Evolutionary conservation across 2,888 invertebrate species (phyloP), one percentile per base, ranked within the genome.

Genomic region (Lochmaea capreae): DNA sequence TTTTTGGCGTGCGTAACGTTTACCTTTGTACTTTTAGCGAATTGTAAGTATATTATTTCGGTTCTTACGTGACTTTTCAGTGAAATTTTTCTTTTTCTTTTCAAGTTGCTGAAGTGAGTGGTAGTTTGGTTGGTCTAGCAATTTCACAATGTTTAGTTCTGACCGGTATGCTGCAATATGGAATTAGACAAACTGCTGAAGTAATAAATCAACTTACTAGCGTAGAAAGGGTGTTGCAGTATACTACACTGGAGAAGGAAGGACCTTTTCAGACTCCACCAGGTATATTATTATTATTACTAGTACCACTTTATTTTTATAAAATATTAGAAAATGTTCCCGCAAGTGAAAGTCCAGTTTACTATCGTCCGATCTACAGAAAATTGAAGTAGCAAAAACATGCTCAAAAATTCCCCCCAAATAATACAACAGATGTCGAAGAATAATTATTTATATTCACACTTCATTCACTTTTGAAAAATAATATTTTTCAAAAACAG

Each of bases 181-280:
- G 94, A 4, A 92, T 95, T 81, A 89, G 94, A 75, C 94, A 95
- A 85, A 91, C 93, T 49, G 93, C 95, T 0, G 95, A 95, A 84
- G 91, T 92, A 22, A 89, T 92, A 65, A 92, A 92, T 14, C 92
- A 93, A 81, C 92, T 94, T 91, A 93, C 92, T 2, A 92, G 93
- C 67, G 95, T 96, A 0, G 96, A 96, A 85, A 89, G 96, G 42
- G 77, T 82, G 18, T 72, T 94, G 52, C 94, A 96, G 83, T 96
- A 95, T 85, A 92, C 93, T 1, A 88, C 91, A 14, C 85, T 96
- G 18, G 92, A 93, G 0, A 89, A 91, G 26, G 96, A 96, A 86
- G 90, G 90, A 2, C 89, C 90, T 0, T 88, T 92, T 18, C 90
- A 90, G 26, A 92, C 92, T 0, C 89, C 80, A 61, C 65, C 72